phyloP scores from a whole-genome alignment of 2,113 vertebrate species.

The Tyrannus savana region DNA sequence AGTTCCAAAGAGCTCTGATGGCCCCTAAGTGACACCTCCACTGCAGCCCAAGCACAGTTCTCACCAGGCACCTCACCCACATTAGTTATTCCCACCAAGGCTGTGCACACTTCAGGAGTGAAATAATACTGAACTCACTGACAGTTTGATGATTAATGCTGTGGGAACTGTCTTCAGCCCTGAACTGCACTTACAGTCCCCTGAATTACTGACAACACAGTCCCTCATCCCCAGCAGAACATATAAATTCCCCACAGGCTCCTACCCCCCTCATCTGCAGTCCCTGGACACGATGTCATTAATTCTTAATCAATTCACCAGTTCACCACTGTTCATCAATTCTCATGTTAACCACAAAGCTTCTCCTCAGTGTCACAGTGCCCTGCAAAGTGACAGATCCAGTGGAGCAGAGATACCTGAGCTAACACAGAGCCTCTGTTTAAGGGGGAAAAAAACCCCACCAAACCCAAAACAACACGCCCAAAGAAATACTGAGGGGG shows the following conservation, averaged over 20 bases:
- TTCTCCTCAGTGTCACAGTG: not conserved
- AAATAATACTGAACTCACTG: not conserved
- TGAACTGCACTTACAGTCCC: not conserved
- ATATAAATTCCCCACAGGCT: not conserved
- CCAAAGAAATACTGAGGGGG: not conserved
- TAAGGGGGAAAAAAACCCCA: not conserved
- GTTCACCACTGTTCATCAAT: not conserved
- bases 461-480: not conserved
- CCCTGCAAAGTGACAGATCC: not conserved
- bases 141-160: not conserved
- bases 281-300: not conserved
- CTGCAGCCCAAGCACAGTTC: not conserved
- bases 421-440: not conserved
- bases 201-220: not conserved
- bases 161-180: not conserved
- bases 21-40: not conserved
- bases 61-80: not conserved
- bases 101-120: not conserved
- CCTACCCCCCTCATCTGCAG: not conserved
- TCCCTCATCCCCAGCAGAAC: not conserved
- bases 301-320: not conserved
- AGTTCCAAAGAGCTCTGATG: not conserved
- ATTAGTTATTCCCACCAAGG: not conserved
- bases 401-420: not conserved
- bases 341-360: not conserved